phyloP scores from a whole-genome alignment of 2,797 vertebrate genomes.

The Arvicola amphibius region DNA sequence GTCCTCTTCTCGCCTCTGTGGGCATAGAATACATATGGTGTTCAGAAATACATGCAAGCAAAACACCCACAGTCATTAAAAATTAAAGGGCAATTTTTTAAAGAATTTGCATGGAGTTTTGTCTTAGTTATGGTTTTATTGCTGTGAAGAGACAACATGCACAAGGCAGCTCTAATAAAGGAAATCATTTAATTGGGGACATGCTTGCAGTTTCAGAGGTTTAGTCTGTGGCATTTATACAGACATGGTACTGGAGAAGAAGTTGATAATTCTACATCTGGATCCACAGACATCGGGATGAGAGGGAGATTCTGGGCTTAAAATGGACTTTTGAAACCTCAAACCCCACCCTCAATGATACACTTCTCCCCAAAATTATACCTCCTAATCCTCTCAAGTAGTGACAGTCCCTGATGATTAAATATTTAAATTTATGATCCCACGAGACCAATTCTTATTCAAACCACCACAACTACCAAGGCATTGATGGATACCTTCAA shows the following conservation, averaged over 20 bases:
- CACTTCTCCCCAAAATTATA: neutral
- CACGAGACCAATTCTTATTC: neutral
- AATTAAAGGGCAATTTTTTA: neutral
- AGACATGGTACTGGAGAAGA: neutral
- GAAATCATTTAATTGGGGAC: neutral
- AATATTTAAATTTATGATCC: neutral
- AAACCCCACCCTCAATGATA: neutral
- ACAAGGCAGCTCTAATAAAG: neutral
- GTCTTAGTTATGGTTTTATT: neutral
- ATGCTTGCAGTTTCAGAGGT: neutral
- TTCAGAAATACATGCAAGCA: neutral
- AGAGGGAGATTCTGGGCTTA: neutral
- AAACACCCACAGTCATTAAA: neutral
- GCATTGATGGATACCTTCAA: neutral
- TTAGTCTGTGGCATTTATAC: neutral
- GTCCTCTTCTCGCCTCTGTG: neutral
- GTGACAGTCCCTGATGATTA: neutral
- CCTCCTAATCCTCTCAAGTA: neutral
- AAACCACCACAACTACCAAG: neutral
- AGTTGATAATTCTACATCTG: neutral
- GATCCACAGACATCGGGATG: neutral
- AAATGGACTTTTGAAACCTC: neutral
- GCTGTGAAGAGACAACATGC: neutral
- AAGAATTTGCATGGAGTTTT: neutral
- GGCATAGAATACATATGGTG: neutral